These are phyloP conservation scores for Rynchops niger DNA, from an alignment of 2,113 vertebrate species.

Conservation along the genomic window DNA sequence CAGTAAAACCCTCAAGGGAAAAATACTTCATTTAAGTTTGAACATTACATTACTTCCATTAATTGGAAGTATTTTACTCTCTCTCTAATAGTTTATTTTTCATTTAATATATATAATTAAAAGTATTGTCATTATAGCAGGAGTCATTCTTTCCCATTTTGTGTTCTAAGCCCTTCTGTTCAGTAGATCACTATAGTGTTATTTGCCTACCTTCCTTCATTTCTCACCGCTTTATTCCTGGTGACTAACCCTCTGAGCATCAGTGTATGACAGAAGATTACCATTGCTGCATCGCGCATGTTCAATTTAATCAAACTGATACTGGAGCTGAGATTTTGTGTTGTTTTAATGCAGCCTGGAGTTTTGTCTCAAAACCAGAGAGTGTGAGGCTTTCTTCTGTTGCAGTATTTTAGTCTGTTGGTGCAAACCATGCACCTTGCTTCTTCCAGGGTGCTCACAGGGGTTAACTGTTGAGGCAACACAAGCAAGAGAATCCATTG, in stretches of 20 bases:
- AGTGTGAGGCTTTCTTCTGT: background rate
- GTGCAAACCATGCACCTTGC: background rate
- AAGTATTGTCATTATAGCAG: background rate
- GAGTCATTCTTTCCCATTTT: background rate
- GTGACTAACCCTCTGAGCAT: background rate
- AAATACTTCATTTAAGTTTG: conserved; percentile 52
- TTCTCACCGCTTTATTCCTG: background rate
- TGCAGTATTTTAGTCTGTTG: background rate
- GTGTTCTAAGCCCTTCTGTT: background rate
- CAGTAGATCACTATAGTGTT: background rate
- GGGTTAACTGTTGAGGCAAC: background rate
- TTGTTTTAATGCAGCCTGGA: background rate
- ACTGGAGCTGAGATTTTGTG: background rate
- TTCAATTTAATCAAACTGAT: background rate
- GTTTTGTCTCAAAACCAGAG: background rate
- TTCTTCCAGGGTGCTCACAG: background rate
- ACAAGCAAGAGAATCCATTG: background rate
- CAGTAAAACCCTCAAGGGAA: conserved; percentile 16
- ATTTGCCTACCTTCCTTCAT: background rate
- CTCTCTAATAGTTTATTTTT: conserved; percentile 36
- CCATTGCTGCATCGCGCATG: fast-evolving
- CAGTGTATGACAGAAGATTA: background rate
- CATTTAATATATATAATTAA: conserved; percentile 34
- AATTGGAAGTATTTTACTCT: conserved; percentile 48
- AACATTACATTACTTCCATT: conserved; percentile 38